Evolutionary conservation across 2,113 vertebrate genomes (phyloP), one percentile per base, ranked within the genome.

Genomic region (Chloropsis hardwickii): DNA sequence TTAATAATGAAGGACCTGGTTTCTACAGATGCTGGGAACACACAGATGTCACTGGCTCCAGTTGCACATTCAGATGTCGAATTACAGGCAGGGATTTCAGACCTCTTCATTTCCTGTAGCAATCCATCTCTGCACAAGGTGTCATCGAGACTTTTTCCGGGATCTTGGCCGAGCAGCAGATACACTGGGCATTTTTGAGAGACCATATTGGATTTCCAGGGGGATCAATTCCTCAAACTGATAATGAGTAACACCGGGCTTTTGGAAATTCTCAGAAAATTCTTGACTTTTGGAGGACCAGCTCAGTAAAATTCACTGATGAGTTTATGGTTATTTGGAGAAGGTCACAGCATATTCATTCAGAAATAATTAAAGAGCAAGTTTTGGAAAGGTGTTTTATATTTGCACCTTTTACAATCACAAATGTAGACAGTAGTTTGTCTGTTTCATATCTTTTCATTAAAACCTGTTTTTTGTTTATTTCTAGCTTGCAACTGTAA

Each of bases 51-150:
- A 39, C 58, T 14, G 13, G 13, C 62, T 94, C 70, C 78, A 54
- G 54, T 25, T 9, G 2, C 10, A 3, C 39, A 2, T 35, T 85
- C 74, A 20, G 45, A 85, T 50, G 91, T 92, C 83, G 44, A 44
- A 51, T 81, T 71, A 9, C 65, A 81, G 65, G 35, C 91, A 71
- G 31, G 2, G 1, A 25, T 88, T 96, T 88, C 39, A 88, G 69
- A 45, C n/a, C 31, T 42, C 79, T 91, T 96, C 39, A 58, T 94
- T 92, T 93, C 92, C 92, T 90, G 23, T 35, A 58, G 73, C 57
- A 77, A 85, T 92, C 62, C 40, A 24, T 74, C 91, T 91, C 84
- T 8, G 29, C n/a, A 39, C 53, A n/a, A 81, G 77, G 69, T 87
- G 48, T 79, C 81, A 39, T 69, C 57, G 20, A n/a, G 87, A 12